phyloP scores from a whole-genome alignment of 1,140 invertebrate species.

The Spodoptera frugiperda region DNA sequence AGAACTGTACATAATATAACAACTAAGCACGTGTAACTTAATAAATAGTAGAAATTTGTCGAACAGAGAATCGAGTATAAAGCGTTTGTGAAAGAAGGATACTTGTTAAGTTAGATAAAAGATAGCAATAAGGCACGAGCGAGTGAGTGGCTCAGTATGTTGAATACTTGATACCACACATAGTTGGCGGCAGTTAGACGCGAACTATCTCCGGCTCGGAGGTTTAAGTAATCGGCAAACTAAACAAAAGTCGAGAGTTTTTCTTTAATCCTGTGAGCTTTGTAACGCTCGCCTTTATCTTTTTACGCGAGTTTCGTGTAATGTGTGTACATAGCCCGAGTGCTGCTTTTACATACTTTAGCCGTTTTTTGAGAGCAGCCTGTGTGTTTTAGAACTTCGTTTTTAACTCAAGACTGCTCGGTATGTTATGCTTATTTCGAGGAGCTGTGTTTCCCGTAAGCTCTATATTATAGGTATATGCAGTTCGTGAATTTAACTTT shows the following conservation, averaged over 20 bases:
- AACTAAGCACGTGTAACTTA: too few relatives aligned
- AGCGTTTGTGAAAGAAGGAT: neutral
- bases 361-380: neutral
- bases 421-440: neutral
- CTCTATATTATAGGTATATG: too few relatives aligned
- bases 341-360: slow-evolving; percentile 25
- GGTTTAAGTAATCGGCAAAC: slow-evolving; percentile 41
- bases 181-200: neutral
- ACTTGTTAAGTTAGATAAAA: neutral
- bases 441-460: neutral
- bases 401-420: neutral
- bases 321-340: slow-evolving; percentile 12
- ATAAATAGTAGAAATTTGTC: too few relatives aligned
- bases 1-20: too few relatives aligned
- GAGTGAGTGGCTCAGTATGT: neutral
- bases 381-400: slow-evolving; percentile 12
- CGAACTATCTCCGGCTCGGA: slow-evolving; percentile 16
- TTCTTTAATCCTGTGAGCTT: slow-evolving; percentile 37
- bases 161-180: slow-evolving; percentile 20
- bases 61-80: too few relatives aligned
- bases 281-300: slow-evolving; percentile 32
- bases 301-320: slow-evolving; percentile 22
- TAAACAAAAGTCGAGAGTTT: slow-evolving; percentile 26
- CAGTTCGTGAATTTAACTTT: too few relatives aligned
- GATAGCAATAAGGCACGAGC: neutral